Percentiles rank a stretch among this genome's conserved stretches.
phyloP scores from a whole-genome alignment of 1,140 invertebrate species.

The Halictus rubicundus region DNA sequence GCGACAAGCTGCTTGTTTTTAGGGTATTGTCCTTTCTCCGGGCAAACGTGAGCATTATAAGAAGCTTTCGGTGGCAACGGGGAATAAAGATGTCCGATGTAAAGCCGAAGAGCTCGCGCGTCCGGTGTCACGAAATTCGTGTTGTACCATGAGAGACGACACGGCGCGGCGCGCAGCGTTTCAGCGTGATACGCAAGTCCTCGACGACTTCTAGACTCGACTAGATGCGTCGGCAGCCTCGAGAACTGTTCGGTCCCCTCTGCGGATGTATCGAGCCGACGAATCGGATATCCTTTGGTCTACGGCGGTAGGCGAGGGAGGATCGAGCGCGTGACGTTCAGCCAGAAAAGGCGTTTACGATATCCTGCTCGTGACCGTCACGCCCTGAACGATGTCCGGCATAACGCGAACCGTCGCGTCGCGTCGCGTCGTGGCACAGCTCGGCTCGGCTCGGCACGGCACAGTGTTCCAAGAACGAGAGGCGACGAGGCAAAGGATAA shows the following conservation, averaged over 20 bases:
- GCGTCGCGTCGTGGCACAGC: constrained; percentile 6
- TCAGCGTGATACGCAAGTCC: no score
- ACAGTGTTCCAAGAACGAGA: constrained; percentile 28
- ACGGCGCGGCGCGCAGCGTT: no score
- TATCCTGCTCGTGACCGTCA: constrained; percentile 26
- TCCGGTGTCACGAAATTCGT: neutral
- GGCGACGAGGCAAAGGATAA: constrained; percentile 9
- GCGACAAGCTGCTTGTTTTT: neutral
- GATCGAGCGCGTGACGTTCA: neutral
- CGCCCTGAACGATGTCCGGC: constrained; percentile 31
- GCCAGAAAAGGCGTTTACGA: neutral
- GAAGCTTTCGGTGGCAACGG: neutral
- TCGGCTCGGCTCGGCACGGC: constrained; percentile 1
- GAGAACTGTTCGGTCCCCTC: no score
- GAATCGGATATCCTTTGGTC: constrained; percentile 2
- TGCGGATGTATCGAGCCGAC: constrained; percentile 8
- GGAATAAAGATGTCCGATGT: constrained; percentile 5
- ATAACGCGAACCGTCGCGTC: constrained; percentile 25
- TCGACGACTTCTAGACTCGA: neutral
- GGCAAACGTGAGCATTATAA: constrained; percentile 18
- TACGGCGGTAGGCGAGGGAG: neutral
- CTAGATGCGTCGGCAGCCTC: no score
- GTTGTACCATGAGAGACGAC: no score
- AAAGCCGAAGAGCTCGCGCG: no score
- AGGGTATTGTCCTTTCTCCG: neutral